phyloP scores from a whole-genome alignment of 1,140 invertebrate species.

The Drosophila mauritiana region DNA sequence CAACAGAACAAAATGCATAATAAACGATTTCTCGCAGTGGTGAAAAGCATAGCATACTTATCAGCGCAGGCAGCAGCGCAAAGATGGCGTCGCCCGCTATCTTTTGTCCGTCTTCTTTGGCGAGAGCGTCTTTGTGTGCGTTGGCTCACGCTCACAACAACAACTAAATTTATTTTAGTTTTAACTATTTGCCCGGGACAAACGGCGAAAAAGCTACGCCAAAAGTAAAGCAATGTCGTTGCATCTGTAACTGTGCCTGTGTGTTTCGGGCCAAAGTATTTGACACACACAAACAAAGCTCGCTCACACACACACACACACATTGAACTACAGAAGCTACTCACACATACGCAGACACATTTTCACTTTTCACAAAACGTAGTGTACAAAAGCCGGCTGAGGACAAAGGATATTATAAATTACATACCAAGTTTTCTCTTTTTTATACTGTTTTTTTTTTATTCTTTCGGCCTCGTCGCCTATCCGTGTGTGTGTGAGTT shows the following conservation, averaged over 20 bases:
- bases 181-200: conserved; percentile 74
- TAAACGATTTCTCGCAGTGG: conserved; percentile 3
- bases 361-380: conserved; percentile 77
- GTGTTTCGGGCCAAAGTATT: conserved; percentile 49
- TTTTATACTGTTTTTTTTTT: conserved; percentile 22
- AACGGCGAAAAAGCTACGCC: conserved; percentile 48
- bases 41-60: conserved; percentile 72
- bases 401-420: conserved; percentile 82
- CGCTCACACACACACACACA: background rate
- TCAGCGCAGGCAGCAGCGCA: conserved; percentile 57
- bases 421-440: conserved; percentile 62
- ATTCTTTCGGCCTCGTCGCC: conserved; percentile 38
- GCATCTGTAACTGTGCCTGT: conserved; percentile 34
- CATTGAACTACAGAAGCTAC: conserved; percentile 5
- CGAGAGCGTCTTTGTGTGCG: conserved; percentile 22
- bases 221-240: conserved; percentile 36
- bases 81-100: conserved; percentile 72
- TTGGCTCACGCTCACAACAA: conserved; percentile 44
- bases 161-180: conserved; percentile 83
- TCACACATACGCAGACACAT: conserved; percentile 45
- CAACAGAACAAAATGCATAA: background rate
- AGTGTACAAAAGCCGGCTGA: conserved; percentile 50
- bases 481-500: conserved; percentile 6
- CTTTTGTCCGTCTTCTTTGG: conserved; percentile 57
- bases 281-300: conserved; percentile 52